Evolutionary conservation across 2,888 invertebrate species (phyloP).

Genomic region (Blera fallax): DNA sequence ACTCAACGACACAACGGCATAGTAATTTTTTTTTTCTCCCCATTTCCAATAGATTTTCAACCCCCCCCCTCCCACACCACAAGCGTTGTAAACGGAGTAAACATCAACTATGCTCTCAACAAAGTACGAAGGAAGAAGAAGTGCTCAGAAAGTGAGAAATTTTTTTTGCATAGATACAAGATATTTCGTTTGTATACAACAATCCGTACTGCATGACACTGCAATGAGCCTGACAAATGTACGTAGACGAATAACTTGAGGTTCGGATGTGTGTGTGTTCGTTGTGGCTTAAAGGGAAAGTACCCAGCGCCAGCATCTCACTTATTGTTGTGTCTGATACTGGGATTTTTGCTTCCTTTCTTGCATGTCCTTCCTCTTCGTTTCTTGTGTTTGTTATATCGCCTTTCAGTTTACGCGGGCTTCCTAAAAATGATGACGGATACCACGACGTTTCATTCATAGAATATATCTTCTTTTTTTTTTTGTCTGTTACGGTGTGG

Average conservation of each 20-base stretch:
- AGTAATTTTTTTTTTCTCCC: constrained; percentile 35
- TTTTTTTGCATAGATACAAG: constrained; percentile 53
- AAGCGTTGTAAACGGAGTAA: constrained; percentile 60
- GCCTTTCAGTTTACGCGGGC: constrained; percentile 39
- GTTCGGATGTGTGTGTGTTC: constrained; percentile 7
- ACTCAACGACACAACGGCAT: constrained; percentile 39
- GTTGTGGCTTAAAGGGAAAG: constrained; percentile 61
- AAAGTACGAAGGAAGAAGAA: constrained; percentile 8
- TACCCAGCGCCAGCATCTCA: constrained; percentile 27
- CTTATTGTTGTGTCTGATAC: constrained; percentile 66
- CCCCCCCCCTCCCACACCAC: not conserved
- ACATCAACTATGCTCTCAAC: constrained; percentile 48
- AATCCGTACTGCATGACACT: constrained; percentile 52
- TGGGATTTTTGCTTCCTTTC: constrained; percentile 38
- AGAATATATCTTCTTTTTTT: constrained; percentile 1
- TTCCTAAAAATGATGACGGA: constrained; percentile 33
- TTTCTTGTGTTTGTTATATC: constrained; percentile 24
- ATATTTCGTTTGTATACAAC: constrained; percentile 53
- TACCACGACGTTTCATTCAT: constrained; percentile 43
- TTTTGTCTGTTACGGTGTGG: constrained; percentile 2
- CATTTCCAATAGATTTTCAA: constrained; percentile 57
- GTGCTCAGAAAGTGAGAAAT: constrained; percentile 55
- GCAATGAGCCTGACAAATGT: constrained; percentile 47
- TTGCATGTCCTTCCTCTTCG: not conserved
- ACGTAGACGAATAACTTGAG: not conserved